Percentiles rank a stretch among this genome's conserved stretches.
These are phyloP conservation scores for Esox masquinongy DNA, from an alignment of 2,797 vertebrate genomes.

Conservation along the genomic window DNA sequence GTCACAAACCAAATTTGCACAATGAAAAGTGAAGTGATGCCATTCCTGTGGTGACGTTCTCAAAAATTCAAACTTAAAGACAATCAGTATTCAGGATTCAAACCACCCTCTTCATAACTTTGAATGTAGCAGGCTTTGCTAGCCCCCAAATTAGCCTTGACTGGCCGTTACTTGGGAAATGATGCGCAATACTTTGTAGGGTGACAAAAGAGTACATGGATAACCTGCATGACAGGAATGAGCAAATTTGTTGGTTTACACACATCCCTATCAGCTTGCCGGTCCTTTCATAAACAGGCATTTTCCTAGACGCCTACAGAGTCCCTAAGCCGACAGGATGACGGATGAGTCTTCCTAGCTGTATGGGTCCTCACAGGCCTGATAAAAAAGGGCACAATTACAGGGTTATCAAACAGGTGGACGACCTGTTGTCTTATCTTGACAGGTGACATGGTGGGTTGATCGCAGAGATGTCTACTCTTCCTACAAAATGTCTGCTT, in stretches of 20 bases:
- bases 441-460: neutral
- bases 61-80: too few species aligned
- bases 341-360: neutral
- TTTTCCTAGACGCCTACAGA: slow-evolving; percentile 11
- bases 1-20: too few species aligned
- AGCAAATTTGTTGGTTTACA: neutral
- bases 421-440: neutral
- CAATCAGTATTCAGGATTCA: too few species aligned
- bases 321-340: slow-evolving; percentile 11
- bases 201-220: neutral
- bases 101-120: too few species aligned
- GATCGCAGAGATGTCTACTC: neutral
- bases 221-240: neutral
- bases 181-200: neutral
- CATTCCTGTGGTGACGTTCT: too few species aligned
- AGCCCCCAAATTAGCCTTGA: neutral
- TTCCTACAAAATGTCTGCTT: neutral
- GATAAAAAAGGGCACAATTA: slow-evolving; percentile 21
- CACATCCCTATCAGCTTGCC: neutral
- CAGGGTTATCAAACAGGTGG: slow-evolving; percentile 13
- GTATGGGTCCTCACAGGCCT: neutral
- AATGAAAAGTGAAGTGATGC: too few species aligned
- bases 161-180: slow-evolving; percentile 1
- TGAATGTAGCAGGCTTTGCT: neutral
- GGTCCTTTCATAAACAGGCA: neutral